Base-by-base conservation (phyloP, 2,113 vertebrate species). In the Tragulus kanchil region DNA sequence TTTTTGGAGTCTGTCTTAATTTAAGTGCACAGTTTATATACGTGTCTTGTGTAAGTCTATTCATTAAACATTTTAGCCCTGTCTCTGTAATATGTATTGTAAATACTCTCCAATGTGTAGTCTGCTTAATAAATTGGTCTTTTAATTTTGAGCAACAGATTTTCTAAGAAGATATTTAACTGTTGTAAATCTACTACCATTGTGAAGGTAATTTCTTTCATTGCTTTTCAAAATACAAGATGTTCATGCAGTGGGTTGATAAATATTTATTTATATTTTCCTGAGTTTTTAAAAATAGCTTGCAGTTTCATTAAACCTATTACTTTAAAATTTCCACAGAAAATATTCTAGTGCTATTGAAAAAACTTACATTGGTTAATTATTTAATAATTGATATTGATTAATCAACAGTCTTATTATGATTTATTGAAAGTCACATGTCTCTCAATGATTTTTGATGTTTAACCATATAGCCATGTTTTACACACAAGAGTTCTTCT, bases 21-120 rank as follows among this genome's bases (percentile, higher is more conserved):
- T n/a, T n/a, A n/a, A n/a, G 13, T 48, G 21, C 59, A 6, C 16
- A 92, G 45, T 48, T 75, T 82, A 87, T 14, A 15, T 28, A 31
- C 25, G 6, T 93, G 15, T 59, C 45, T 64, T 92, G 4, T 54
- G 26, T 65, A 36, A 7, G 1, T 58, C 31, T 88, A 15, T 12
- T 88, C 58, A 19, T 45, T 65, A 59, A 89, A 89, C 15, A 82
- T 64, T 86, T 90, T 94, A 71, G 23, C 12, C 12, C 7, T 89
- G 83, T 81, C n/a, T 78, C n/a, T 82, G 16, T 86, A 79, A 59
- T 81, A 73, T 25, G 5, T 52, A 85, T 90, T 90, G 1, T 19
- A 93, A 93, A 52, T 90, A 23, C 21, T 85, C 65, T 93, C 48
- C n/a, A 81, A n/a, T 52, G 14, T 83, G n/a, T 93, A 90, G 36